Base-by-base conservation (phyloP, 2,113 vertebrate species). In the Anolis carolinensis region DNA sequence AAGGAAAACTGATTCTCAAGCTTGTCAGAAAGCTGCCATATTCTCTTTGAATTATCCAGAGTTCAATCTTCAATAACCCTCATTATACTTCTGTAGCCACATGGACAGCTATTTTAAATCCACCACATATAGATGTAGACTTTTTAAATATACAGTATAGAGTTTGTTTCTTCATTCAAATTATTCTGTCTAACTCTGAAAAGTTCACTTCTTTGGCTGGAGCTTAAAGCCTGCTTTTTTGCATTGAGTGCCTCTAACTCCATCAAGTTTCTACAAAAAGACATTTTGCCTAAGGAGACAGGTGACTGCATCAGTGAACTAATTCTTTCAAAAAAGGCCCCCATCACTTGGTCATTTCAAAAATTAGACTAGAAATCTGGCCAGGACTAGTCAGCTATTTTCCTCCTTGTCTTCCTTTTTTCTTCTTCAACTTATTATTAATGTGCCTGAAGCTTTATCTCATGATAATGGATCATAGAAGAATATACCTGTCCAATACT, bases 401-500 rank as follows among this genome's bases (percentile, higher is more conserved):
- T 32, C 62, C 79, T 73, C 89, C 76, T 86, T 86, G 72, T 48
- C 73, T 81, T 73, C 89, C 76, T 86, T 86, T 73, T 48, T 70
- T 81, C 71, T 50, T 36, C 4, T 74, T 85, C 87, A 9, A 62
- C 48, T 83, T 39, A 74, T 62, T 9, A 86, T 74, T 85, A 91
- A 87, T 82, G 89, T 2, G 8, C 27, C 74, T 63, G 88, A 91
- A 85, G 21, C 10, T 84, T 89, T 76, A 82, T 2, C 21, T 79
- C 83, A 44, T 68, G 77, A 88, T 23, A 77, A 48, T 16, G 90
- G 72, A 89, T 88, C 77, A 89, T 83, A 8, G 78, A 48, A 82
- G 90, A 83, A 93, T 91, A 34, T 52, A 86, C 84, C 81, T 36
- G 13, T 48, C 75, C 80, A 82, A 82, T 83, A 85, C 30, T 9